These are phyloP conservation scores for Eriosoma lanigerum DNA, from an alignment of 1,140 invertebrate species.

Conservation along the genomic window DNA sequence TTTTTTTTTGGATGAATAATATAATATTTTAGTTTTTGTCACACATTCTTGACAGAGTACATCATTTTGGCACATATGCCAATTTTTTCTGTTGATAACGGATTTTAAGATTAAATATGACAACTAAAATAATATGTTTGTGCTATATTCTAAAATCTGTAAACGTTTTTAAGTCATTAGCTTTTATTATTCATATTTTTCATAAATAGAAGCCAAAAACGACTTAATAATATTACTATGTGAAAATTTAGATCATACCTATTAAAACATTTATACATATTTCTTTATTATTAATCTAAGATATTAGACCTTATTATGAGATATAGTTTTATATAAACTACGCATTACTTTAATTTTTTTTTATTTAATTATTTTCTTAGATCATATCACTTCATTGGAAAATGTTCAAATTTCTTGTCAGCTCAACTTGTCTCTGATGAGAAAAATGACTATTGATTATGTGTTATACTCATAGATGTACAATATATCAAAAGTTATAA, in stretches of 20 bases:
- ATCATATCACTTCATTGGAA: no score
- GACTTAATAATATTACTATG: slow-evolving; percentile 11
- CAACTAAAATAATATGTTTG: not conserved
- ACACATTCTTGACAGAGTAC: not conserved
- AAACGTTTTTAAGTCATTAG: not conserved
- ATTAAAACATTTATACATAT: not conserved
- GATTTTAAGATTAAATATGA: slow-evolving; percentile 19
- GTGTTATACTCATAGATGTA: no score
- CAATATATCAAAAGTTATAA: no score
- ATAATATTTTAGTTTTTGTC: not conserved
- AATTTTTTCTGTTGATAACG: not conserved
- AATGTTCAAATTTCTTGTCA: no score
- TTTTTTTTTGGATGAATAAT: not conserved
- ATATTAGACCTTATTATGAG: no score
- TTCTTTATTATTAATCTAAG: no score
- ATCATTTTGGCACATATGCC: not conserved
- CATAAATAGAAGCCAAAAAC: not conserved
- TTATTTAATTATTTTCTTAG: no score
- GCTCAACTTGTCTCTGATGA: no score
- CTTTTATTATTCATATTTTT: not conserved
- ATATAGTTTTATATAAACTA: no score
- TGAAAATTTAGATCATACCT: not conserved
- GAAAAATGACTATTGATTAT: no score
- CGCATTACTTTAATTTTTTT: no score
- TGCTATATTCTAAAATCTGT: not conserved